Evolutionary conservation across 2,888 invertebrate species (phyloP).

Genomic region (Platerodrilus igneus): DNA sequence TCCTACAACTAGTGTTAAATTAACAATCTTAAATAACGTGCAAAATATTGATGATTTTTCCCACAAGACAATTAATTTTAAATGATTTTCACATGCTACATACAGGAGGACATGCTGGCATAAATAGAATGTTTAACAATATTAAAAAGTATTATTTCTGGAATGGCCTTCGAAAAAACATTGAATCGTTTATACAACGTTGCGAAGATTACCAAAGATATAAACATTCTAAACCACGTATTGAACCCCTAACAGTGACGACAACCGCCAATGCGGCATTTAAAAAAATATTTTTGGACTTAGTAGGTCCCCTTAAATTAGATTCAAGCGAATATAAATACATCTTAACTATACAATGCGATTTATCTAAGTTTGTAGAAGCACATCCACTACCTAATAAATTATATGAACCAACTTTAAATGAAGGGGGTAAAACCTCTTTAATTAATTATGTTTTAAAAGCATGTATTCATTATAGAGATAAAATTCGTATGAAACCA

Average conservation of each 20-base stretch:
- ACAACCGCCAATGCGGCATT: constrained; percentile 22
- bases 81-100: constrained; percentile 29
- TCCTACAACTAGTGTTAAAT: too few species aligned
- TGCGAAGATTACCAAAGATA: constrained; percentile 26
- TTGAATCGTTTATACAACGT: constrained; percentile 23
- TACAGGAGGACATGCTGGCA: constrained; percentile 27
- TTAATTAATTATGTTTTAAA: too few species aligned
- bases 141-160: constrained; percentile 2
- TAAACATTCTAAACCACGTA: constrained; percentile 20
- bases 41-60: too few species aligned
- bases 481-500: too few species aligned
- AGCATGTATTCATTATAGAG: too few species aligned
- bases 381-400: not conserved
- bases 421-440: too few species aligned
- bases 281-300: constrained; percentile 23
- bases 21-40: too few species aligned
- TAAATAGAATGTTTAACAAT: constrained; percentile 5
- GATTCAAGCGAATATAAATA: constrained; percentile 10
- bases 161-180: constrained; percentile 16
- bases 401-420: too few species aligned
- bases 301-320: constrained; percentile 14
- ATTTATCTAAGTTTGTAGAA: constrained; percentile 15
- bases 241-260: constrained; percentile 20
- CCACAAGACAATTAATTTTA: constrained; percentile 23
- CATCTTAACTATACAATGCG: constrained; percentile 21